phyloP scores from a whole-genome alignment of 2,888 invertebrate genomes.

The Parnassius orleans region DNA sequence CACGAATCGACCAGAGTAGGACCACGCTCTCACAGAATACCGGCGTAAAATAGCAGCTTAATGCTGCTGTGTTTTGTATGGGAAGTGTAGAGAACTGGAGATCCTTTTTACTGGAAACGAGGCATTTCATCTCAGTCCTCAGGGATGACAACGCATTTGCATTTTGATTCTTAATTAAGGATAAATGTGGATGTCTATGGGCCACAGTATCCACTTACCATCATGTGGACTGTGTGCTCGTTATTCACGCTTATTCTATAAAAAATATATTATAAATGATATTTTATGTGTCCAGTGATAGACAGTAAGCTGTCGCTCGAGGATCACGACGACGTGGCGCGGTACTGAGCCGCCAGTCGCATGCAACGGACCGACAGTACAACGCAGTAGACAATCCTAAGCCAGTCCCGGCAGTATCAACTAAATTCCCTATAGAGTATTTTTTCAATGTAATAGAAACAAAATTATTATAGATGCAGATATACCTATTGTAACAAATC shows the following conservation, averaged over 20 bases:
- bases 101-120: too few relatives aligned
- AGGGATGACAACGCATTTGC: too few relatives aligned
- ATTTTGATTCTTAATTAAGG: too few relatives aligned
- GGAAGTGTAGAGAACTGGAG: too few relatives aligned
- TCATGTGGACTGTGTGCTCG: background rate
- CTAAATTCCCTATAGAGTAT: conserved; percentile 24
- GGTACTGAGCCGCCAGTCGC: conserved; percentile 52
- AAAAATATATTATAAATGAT: background rate
- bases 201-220: too few relatives aligned
- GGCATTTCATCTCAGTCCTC: too few relatives aligned
- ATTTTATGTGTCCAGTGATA: conserved; percentile 59
- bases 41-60: too few relatives aligned
- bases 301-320: conserved; percentile 75
- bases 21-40: too few relatives aligned
- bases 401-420: conserved; percentile 1
- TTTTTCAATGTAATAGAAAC: conserved; percentile 27
- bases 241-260: background rate
- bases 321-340: conserved; percentile 64
- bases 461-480: background rate
- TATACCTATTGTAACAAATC: conserved; percentile 3
- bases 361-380: conserved; percentile 11
- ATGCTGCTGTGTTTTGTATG: too few relatives aligned
- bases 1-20: too few relatives aligned
- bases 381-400: conserved; percentile 25
- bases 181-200: too few relatives aligned